Percentiles rank a stretch among this genome's conserved stretches.
These are phyloP conservation scores for Parasteatoda lunata DNA, from an alignment of 2,888 invertebrate species.

Conservation along the genomic window DNA sequence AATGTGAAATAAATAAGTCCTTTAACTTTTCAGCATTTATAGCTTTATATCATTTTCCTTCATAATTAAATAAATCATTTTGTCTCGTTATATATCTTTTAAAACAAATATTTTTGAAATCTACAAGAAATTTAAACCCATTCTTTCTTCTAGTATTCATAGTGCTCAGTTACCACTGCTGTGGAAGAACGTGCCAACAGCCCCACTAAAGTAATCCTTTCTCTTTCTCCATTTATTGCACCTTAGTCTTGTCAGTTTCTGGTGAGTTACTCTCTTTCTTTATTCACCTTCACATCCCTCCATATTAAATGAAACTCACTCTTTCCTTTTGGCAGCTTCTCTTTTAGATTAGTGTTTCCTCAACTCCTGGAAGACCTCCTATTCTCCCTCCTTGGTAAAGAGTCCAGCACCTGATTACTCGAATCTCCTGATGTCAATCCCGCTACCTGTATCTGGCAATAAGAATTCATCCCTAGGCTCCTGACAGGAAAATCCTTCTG, in stretches of 20 bases:
- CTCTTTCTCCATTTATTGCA: slow-evolving; percentile 67
- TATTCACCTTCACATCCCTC: slow-evolving; percentile 6
- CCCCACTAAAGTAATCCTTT: slow-evolving; percentile 66
- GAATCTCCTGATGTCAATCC: slow-evolving; percentile 64
- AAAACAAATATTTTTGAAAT: too few relatives aligned
- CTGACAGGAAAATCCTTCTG: slow-evolving; percentile 68
- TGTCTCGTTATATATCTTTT: too few relatives aligned
- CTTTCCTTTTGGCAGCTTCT: slow-evolving; percentile 58
- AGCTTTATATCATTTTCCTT: neutral
- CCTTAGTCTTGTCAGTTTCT: slow-evolving; percentile 69
- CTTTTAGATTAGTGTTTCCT: slow-evolving; percentile 69
- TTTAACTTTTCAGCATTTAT: neutral
- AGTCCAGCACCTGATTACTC: slow-evolving; percentile 68
- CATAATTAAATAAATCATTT: neutral
- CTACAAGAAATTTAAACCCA: neutral
- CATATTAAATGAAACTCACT: neutral
- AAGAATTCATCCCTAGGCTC: slow-evolving; percentile 68
- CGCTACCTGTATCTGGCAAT: slow-evolving; percentile 67
- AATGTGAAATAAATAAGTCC: neutral
- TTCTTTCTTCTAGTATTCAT: slow-evolving; percentile 68
- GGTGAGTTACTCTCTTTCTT: slow-evolving; percentile 45
- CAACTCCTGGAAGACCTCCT: slow-evolving; percentile 68
- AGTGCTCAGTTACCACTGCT: slow-evolving; percentile 70
- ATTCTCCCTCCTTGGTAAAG: slow-evolving; percentile 69
- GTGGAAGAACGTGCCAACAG: slow-evolving; percentile 70